A percentile compares a stretch with the other conserved stretches of the same genome.
These are phyloP conservation scores for Arctocebus calabarensis DNA, from an alignment of 2,797 vertebrate species.

Conservation along the genomic window DNA sequence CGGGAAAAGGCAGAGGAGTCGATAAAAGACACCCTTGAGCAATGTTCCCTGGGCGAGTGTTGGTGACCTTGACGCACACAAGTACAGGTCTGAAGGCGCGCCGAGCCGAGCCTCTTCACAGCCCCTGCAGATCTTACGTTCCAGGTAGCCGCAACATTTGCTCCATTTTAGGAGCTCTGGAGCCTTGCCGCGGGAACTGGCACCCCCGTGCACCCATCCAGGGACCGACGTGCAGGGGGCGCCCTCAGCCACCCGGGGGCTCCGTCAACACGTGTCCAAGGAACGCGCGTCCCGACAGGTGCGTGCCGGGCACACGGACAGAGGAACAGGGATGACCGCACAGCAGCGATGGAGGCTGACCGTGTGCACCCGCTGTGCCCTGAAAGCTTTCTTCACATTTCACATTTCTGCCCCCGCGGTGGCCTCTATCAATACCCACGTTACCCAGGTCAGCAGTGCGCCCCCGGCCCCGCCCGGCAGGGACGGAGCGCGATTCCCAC, in stretches of 20 bases:
- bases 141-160: neutral
- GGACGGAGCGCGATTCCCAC: neutral
- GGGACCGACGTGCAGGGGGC: neutral
- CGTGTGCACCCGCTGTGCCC: neutral
- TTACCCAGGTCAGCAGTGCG: neutral
- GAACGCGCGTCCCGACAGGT: neutral
- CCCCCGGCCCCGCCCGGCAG: neutral
- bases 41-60: neutral
- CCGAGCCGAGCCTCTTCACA: neutral
- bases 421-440: neutral
- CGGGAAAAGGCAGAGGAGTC: neutral
- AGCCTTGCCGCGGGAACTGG: neutral
- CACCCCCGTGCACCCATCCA: neutral
- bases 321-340: neutral
- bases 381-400: neutral
- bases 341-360: neutral
- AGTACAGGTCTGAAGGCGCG: neutral
- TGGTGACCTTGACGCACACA: neutral
- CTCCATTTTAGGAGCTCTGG: neutral
- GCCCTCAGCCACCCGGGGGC: neutral
- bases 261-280: fast-evolving
- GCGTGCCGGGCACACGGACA: neutral
- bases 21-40: neutral
- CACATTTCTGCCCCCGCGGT: neutral
- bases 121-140: neutral